Evolutionary conservation across 1,140 invertebrate species (phyloP).

Genomic region (Monomorium pharaonis): DNA sequence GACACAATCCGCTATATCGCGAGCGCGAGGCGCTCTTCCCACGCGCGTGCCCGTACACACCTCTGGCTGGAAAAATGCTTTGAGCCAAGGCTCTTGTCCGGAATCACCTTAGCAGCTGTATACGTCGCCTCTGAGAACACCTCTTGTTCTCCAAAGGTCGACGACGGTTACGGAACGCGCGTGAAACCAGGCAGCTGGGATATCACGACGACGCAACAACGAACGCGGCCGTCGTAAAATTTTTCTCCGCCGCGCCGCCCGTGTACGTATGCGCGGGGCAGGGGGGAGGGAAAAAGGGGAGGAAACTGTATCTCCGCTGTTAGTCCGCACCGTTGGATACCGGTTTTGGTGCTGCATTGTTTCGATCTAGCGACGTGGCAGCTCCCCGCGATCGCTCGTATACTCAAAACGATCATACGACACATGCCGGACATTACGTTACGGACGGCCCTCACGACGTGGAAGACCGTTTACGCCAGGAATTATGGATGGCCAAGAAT

Average conservation of each 20-base stretch:
- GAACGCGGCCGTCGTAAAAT: conserved; percentile 1
- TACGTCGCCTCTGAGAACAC: not conserved
- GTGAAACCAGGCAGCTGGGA: not conserved
- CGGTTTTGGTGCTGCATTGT: conserved; percentile 40
- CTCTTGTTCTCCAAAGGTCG: conserved; percentile 23
- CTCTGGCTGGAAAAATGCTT: conserved; percentile 53
- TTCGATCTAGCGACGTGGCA: conserved; percentile 20
- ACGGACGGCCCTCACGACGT: not conserved
- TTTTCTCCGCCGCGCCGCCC: conserved; percentile 15
- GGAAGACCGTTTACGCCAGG: not conserved
- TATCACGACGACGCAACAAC: conserved; percentile 20
- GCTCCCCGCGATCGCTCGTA: not conserved
- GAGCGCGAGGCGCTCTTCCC: conserved; percentile 8
- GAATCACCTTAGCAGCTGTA: conserved; percentile 32
- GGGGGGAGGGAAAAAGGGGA: not conserved
- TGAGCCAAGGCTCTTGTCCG: conserved; percentile 47
- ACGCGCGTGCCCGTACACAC: conserved; percentile 11
- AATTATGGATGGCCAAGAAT: not conserved
- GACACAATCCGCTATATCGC: conserved; percentile 30
- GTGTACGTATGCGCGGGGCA: too few relatives aligned
- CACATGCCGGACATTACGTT: not conserved
- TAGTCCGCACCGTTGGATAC: conserved; percentile 13
- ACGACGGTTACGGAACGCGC: conserved; percentile 21
- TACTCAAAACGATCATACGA: conserved; percentile 22
- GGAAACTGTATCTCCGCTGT: conserved; percentile 35